Conservation (phyloP, 1,140 invertebrate species). For the Littorina saxatilis region DNA sequence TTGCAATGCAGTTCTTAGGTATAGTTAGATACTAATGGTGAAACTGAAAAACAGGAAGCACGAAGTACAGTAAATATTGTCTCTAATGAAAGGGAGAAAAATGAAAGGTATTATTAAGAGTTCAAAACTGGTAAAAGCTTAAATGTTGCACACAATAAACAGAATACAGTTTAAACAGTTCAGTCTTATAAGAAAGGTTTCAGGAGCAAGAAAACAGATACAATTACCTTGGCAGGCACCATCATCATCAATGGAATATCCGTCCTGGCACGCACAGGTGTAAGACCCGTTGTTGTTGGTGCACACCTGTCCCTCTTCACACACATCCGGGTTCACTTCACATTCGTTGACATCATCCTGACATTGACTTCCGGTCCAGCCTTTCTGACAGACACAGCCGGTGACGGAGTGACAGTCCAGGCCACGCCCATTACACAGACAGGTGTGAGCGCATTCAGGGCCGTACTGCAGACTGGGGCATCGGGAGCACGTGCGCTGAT, state of each 20-base stretch:
- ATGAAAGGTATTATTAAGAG: too few species aligned
- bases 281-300: conserved; percentile 6
- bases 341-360: conserved; percentile 35
- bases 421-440: conserved; percentile 19
- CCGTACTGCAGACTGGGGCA: conserved; percentile 30
- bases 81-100: too few species aligned
- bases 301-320: neutral
- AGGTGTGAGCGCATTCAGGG: neutral
- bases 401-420: neutral
- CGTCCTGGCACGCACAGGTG: neutral
- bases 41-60: too few species aligned
- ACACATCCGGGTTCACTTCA: neutral
- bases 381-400: conserved; percentile 40
- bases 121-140: too few species aligned
- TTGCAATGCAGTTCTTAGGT: too few species aligned
- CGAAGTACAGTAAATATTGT: too few species aligned
- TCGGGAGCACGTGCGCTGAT: conserved; percentile 19
- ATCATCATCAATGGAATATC: neutral
- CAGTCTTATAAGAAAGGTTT: too few species aligned
- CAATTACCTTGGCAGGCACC: conserved; percentile 35
- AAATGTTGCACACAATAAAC: too few species aligned
- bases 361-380: conserved; percentile 46
- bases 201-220: too few species aligned
- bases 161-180: too few species aligned
- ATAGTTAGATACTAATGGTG: too few species aligned